Conservation (phyloP, 2,888 invertebrate genomes). For the Arrhopalites spinosus region DNA sequence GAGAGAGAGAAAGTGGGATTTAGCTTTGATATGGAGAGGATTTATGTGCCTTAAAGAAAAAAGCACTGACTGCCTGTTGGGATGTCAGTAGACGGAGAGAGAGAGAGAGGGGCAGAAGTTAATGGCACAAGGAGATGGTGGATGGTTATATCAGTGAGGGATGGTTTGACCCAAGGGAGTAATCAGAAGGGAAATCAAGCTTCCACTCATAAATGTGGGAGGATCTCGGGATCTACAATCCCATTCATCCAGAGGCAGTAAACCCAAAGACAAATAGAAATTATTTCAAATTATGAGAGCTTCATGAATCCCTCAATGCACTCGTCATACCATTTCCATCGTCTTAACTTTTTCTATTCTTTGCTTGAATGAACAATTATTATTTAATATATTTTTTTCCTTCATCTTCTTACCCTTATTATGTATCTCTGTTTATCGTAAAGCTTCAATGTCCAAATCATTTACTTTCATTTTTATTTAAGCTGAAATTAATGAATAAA, state of each 20-base stretch:
- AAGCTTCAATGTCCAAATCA: too few species aligned
- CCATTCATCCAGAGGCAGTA: background rate
- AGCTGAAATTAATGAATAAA: background rate
- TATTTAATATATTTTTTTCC: background rate
- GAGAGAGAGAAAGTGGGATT: background rate
- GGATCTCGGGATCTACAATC: background rate
- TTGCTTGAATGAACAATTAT: background rate
- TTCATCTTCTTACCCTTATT: background rate
- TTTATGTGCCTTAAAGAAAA: background rate
- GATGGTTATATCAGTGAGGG: too few species aligned
- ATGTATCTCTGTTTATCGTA: background rate
- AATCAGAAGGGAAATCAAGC: slow-evolving; percentile 17
- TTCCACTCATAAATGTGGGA: slow-evolving; percentile 12
- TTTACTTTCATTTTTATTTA: background rate
- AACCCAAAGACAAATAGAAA: slow-evolving; percentile 30
- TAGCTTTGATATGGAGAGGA: background rate
- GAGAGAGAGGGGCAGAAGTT: background rate
- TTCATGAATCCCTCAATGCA: slow-evolving; percentile 8
- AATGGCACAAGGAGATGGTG: background rate
- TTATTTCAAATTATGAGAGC: slow-evolving; percentile 14
- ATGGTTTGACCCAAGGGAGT: slow-evolving; percentile 22
- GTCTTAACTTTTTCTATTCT: background rate
- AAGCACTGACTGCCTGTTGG: background rate
- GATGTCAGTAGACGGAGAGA: background rate
- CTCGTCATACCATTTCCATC: background rate